Conservation (phyloP, 2,888 invertebrate genomes). For the Dioctria linearis region DNA sequence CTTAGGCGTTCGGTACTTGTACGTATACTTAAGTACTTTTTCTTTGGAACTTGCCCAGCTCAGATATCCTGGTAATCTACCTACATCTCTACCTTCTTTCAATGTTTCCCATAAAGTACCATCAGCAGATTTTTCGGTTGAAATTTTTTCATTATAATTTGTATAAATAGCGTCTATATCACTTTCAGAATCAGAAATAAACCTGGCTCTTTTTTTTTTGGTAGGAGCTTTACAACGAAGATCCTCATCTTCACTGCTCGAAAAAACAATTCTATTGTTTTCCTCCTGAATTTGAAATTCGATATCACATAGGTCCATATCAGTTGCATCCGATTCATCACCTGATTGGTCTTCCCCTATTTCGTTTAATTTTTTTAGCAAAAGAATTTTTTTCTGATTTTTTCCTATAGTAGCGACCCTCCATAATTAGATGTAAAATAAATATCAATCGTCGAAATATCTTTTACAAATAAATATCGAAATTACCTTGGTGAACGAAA, state of each 20-base stretch:
- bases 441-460: not conserved
- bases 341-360: constrained; percentile 43
- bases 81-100: not conserved
- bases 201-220: not conserved
- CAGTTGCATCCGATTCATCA: constrained; percentile 46
- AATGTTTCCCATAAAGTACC: not conserved
- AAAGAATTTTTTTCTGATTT: not conserved
- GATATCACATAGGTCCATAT: constrained; percentile 43
- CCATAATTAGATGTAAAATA: not conserved
- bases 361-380: not conserved
- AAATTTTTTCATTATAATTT: not conserved
- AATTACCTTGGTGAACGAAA: not conserved
- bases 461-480: constrained; percentile 5
- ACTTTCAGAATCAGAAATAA: not conserved
- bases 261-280: constrained; percentile 46
- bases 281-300: constrained; percentile 39
- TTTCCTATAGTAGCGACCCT: constrained; percentile 2
- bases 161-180: not conserved
- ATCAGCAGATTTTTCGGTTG: not conserved
- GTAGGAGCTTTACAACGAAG: not conserved
- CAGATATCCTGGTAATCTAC: too few relatives aligned
- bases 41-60: too few relatives aligned
- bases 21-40: too few relatives aligned
- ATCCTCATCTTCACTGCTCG: constrained; percentile 26
- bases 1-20: too few relatives aligned